These are phyloP conservation scores for Arnoldichthys spilopterus DNA, from an alignment of 2,797 vertebrate genomes.

Conservation along the genomic window DNA sequence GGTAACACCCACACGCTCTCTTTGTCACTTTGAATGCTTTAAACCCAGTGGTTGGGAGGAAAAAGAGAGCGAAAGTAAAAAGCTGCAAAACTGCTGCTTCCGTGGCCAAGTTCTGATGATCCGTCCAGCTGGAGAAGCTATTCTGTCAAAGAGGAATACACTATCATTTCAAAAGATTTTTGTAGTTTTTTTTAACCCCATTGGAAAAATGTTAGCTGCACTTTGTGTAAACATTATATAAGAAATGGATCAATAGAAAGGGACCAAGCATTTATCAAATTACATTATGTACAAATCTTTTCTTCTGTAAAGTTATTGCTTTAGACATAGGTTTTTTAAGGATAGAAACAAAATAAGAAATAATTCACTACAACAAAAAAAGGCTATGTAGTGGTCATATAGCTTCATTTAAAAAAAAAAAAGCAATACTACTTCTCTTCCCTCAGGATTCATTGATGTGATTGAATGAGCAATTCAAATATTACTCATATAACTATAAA, in stretches of 20 bases:
- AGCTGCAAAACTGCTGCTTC: not conserved
- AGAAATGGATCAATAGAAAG: not conserved
- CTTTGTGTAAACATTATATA: not conserved
- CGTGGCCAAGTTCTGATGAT: slow-evolving; percentile 1
- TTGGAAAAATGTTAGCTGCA: not conserved
- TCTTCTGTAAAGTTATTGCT: not conserved
- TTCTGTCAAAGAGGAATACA: not conserved
- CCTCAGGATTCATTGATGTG: not conserved
- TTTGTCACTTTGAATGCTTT: slow-evolving; percentile 56
- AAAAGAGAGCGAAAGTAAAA: slow-evolving; percentile 22
- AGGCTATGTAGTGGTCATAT: not conserved
- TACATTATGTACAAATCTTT: not conserved
- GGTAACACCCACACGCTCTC: slow-evolving; percentile 56
- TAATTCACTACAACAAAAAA: not conserved
- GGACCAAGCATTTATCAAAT: not conserved
- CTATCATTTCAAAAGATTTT: not conserved
- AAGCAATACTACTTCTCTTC: not conserved
- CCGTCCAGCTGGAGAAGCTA: slow-evolving; percentile 16
- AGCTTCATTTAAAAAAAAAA: not conserved
- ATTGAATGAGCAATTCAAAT: not conserved
- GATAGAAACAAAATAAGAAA: not conserved
- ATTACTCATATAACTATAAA: not conserved
- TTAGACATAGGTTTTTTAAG: not conserved
- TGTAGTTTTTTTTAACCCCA: not conserved
- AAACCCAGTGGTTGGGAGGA: slow-evolving; percentile 39